Evolutionary conservation across 2,797 vertebrate genomes (phyloP), one percentile per base, ranked within the genome.

Genomic region (Ficedula albicollis): DNA sequence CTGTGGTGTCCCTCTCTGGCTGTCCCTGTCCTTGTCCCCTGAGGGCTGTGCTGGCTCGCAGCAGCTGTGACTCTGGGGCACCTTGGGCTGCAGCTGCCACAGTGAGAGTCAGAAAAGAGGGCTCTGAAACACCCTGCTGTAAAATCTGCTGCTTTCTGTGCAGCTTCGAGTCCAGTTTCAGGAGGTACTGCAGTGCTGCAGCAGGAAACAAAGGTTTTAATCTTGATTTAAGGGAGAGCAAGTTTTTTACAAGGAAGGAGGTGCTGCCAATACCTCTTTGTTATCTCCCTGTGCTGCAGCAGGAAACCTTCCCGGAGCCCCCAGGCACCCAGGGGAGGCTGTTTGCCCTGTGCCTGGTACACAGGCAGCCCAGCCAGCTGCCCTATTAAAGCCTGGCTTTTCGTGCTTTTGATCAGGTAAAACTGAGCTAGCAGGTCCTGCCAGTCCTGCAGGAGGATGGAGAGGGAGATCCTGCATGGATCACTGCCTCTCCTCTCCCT

Each of bases 391-490:
- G 49, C 12, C 9, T 62, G 64, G 16, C 15, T 81, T 49, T 62
- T 64, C 34, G 5, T 13, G 36, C 27, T 74, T 78, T 51, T 38
- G 58, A 52, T 72, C 10, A 3, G 26, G 72, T 44, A 60, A 72
- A 92, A 84, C 76, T 19, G 34, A 89, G 51, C 82, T 22, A 74
- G 56, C 82, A 41, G 90, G 89, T 88, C 74, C 84, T 88, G 56
- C 89, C 64, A 85, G 92, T 83, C 16, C 72, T 66, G 56, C 68
- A 26, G 72, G 64, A 59, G n/a, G 62, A 62, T 12, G 34, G 62
- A 29, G 54, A 82, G 46, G 58, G 49, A 85, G 46, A 60, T 77
- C 15, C 46, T 36, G 29, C 0, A 0, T 5, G 4, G 49, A 38
- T 90, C 4, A 1, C 21, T 72, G 68, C 43, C 43, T 90, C 80